phyloP scores from a whole-genome alignment of 2,797 vertebrate genomes.

The Macropodus opercularis region DNA sequence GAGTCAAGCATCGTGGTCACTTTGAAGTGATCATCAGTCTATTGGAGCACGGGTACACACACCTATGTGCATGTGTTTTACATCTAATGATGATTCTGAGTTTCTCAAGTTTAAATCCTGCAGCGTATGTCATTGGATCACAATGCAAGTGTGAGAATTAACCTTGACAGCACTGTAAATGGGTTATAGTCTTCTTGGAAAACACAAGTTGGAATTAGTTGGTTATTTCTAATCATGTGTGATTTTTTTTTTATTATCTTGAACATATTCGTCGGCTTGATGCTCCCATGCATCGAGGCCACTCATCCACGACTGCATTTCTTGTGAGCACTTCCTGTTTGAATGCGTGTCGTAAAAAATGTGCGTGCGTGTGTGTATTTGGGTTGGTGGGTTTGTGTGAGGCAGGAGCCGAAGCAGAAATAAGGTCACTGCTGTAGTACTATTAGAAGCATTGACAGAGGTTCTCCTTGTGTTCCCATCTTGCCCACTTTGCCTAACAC shows the following conservation, averaged over 20 bases:
- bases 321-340: constrained; percentile 52
- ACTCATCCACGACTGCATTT: too few relatives aligned
- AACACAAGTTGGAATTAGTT: too few relatives aligned
- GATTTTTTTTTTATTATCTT: too few relatives aligned
- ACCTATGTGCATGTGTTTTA: neutral
- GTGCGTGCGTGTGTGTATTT: constrained; percentile 29
- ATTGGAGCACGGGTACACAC: too few relatives aligned
- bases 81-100: neutral
- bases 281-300: too few relatives aligned
- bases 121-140: too few relatives aligned
- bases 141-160: constrained; percentile 46
- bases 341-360: constrained; percentile 5
- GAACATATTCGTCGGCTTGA: too few relatives aligned
- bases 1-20: neutral
- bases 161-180: too few relatives aligned
- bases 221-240: too few relatives aligned
- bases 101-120: too few relatives aligned
- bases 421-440: constrained; percentile 69
- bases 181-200: too few relatives aligned
- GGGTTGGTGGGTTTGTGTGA: constrained; percentile 19
- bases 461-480: constrained; percentile 59
- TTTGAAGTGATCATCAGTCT: too few relatives aligned
- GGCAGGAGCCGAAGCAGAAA: constrained; percentile 41
- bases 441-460: constrained; percentile 58
- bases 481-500: constrained; percentile 46